These are phyloP conservation scores for Cryptotermes secundus DNA, from an alignment of 1,140 invertebrate species.

Conservation along the genomic window DNA sequence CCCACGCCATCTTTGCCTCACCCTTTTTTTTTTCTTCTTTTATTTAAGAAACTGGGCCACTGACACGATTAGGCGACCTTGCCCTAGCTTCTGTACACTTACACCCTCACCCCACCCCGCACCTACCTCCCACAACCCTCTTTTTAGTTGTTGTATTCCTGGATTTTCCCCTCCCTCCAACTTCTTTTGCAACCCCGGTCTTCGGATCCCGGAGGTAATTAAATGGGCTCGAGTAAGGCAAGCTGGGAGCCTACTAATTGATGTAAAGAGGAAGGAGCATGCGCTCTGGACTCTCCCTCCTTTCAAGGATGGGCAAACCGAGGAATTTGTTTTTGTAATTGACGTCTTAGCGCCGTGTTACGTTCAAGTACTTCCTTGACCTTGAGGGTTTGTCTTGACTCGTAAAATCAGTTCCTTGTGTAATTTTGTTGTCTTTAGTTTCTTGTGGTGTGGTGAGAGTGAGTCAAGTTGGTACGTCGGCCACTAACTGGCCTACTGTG, in stretches of 20 bases:
- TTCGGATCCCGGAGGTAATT: constrained; percentile 29
- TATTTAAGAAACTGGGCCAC: constrained; percentile 31
- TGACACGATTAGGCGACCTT: constrained; percentile 33
- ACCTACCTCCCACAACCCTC: neutral
- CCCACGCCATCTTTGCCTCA: neutral
- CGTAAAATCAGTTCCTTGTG: too few relatives aligned
- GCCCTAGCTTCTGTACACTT: constrained; percentile 27
- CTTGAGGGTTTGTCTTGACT: too few relatives aligned
- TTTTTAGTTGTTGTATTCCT: neutral
- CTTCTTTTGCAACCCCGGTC: constrained; percentile 14
- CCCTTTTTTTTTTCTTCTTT: constrained; percentile 23
- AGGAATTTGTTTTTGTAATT: too few relatives aligned
- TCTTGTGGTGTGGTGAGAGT: too few relatives aligned
- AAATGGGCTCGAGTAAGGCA: constrained; percentile 29
- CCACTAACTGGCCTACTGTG: too few relatives aligned
- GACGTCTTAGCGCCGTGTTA: too few relatives aligned
- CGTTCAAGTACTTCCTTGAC: too few relatives aligned
- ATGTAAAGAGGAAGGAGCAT: constrained; percentile 30
- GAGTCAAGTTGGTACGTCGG: too few relatives aligned
- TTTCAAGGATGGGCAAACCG: neutral
- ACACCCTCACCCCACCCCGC: neutral
- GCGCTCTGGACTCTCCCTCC: constrained; percentile 9
- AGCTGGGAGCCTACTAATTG: constrained; percentile 28
- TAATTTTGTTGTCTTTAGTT: too few relatives aligned
- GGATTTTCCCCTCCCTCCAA: neutral